Evolutionary conservation across 2,888 invertebrate genomes (phyloP).

Genomic region (Apocheima hispidaria): DNA sequence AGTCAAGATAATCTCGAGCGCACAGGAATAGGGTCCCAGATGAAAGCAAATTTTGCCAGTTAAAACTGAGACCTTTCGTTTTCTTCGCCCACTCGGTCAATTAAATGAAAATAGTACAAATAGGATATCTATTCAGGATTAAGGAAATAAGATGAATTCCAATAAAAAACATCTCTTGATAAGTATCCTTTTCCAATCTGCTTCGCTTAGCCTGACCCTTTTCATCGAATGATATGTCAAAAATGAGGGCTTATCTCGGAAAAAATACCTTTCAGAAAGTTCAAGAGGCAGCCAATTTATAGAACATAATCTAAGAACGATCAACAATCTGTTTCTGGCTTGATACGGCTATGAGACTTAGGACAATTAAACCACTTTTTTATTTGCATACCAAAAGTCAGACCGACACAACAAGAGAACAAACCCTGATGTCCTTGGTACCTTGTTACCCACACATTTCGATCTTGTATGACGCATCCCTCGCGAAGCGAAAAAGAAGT

Average conservation of each 20-base stretch:
- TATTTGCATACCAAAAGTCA: slow-evolving; percentile 71
- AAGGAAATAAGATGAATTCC: no score
- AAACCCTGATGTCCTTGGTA: slow-evolving; percentile 74
- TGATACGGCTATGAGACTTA: slow-evolving; percentile 39
- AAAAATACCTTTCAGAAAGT: background rate
- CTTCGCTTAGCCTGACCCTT: slow-evolving; percentile 10
- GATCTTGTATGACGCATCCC: slow-evolving; percentile 71
- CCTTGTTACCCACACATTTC: slow-evolving; percentile 73
- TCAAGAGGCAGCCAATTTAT: slow-evolving; percentile 30
- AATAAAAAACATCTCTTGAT: no score
- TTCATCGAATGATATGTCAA: slow-evolving; percentile 15
- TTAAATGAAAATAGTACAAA: no score
- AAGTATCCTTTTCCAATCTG: no score
- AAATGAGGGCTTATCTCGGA: background rate
- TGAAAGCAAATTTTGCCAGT: no score
- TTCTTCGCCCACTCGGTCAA: no score
- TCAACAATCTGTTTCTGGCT: slow-evolving; percentile 29
- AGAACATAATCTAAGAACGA: slow-evolving; percentile 20
- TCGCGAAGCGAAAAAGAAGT: slow-evolving; percentile 45
- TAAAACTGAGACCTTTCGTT: no score
- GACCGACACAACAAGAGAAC: slow-evolving; percentile 61
- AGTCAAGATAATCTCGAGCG: no score
- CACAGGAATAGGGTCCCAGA: no score
- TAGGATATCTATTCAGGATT: no score
- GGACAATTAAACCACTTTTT: slow-evolving; percentile 61